Percentiles rank a stretch among this genome's conserved stretches.
Evolutionary conservation across 2,888 invertebrate genomes (phyloP).

Genomic region (Keiferia lycopersicella): DNA sequence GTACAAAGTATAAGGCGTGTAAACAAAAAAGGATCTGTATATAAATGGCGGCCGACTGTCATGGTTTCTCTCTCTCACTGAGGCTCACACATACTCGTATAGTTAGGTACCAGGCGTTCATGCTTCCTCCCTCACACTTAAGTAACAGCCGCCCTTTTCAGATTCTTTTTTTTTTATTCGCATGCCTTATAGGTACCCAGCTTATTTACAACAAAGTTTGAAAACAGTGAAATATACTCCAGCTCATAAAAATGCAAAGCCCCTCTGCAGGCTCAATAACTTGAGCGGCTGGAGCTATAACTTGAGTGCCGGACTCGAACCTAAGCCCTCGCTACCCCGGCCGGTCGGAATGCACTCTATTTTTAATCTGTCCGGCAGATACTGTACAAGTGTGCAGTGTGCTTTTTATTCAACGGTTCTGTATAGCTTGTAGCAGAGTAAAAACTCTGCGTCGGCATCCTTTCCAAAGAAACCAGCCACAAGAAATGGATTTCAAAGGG

Average conservation of each 20-base stretch:
- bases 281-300: conserved; percentile 18
- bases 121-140: too few species aligned
- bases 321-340: not conserved
- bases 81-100: too few species aligned
- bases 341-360: not conserved
- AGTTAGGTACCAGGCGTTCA: too few species aligned
- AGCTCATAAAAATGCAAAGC: not conserved
- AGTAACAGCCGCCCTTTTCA: too few species aligned
- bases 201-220: not conserved
- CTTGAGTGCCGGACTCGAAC: conserved; percentile 20
- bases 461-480: too few species aligned
- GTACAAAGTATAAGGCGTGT: too few species aligned
- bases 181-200: not conserved
- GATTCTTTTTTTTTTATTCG: not conserved
- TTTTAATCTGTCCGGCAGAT: not conserved
- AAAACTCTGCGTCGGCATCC: too few species aligned
- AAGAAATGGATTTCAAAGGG: too few species aligned
- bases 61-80: too few species aligned
- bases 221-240: not conserved
- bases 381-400: not conserved
- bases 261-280: not conserved
- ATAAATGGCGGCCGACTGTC: too few species aligned
- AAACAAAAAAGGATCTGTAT: too few species aligned
- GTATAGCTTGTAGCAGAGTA: too few species aligned
- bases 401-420: not conserved